Evolutionary conservation across 2,797 vertebrate species (phyloP), one percentile per base, ranked within the genome.

Genomic region (Chaenodraco wilsoni): DNA sequence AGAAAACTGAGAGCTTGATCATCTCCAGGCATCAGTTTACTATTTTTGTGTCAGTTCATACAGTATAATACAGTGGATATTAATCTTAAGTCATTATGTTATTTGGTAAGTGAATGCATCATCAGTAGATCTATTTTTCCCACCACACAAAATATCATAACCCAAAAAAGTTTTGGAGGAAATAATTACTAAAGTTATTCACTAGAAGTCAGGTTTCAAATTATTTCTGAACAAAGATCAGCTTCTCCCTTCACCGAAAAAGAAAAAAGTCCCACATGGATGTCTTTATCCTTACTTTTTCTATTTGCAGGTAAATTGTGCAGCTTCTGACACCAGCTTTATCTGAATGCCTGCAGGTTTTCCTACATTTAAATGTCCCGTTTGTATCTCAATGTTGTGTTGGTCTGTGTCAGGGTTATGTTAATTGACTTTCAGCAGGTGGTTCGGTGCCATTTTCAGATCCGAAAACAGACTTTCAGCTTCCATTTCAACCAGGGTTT

Each of bases 401-500:
- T 82, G 88, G 80, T 87, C 85, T 83, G 71, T 91, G 92, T 94
- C 93, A 89, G 92, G 84, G 87, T 90, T 94, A 92, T 94, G 89
- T 93, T 95, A 95, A 95, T 95, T 94, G 91, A 94, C 93, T 94
- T 94, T 86, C 92, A 84, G 93, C 92, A 93, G 91, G 89, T 93
- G 90, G 89, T 90, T 94, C 86, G 78, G 71, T 85, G 81, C 84
- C 85, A 85, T 86, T 91, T 85, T 86, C 74, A 86, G 85, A 87
- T 83, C 67, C 60, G 4, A 19, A 52, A 72, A 80, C 67, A 81
- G 79, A 86, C 88, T 90, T 89, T 87, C 82, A 85, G 83, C 76
- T 85, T 84, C 74, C 74, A 27, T 49, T 84, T 82, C 66, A 80
- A 69, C 72, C 63, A 1, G 44, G 68, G 41, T 75, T 67, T 84